A percentile compares a stretch with the other conserved stretches of the same genome.
Evolutionary conservation across 2,888 invertebrate species (phyloP).

Genomic region (Linyphia triangularis): DNA sequence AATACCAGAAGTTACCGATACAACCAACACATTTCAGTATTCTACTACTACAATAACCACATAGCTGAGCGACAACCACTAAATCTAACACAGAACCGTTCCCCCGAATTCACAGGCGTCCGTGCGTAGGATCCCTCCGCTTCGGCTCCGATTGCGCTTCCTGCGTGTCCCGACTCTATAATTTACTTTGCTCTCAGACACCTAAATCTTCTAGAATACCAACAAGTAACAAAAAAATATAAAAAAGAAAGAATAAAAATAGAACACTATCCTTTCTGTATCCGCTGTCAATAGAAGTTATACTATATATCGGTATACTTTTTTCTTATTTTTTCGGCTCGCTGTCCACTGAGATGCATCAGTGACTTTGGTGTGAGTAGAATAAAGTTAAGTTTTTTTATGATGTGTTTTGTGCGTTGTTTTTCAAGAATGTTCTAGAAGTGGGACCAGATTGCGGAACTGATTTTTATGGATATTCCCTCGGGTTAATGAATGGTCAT

Average conservation of each 20-base stretch:
- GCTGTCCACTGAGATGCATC: slow-evolving; percentile 26
- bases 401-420: slow-evolving; percentile 18
- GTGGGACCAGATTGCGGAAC: slow-evolving; percentile 14
- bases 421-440: slow-evolving; percentile 6
- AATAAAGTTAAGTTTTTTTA: slow-evolving; percentile 39
- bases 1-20: no score
- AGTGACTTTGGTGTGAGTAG: slow-evolving; percentile 63
- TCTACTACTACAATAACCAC: no score
- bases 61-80: slow-evolving; percentile 37
- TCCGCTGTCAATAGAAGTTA: slow-evolving; percentile 60
- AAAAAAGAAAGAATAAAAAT: slow-evolving; percentile 4
- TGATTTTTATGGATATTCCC: slow-evolving; percentile 1
- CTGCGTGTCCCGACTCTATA: slow-evolving; percentile 62
- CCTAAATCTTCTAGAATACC: slow-evolving; percentile 69
- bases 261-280: slow-evolving; percentile 16
- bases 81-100: slow-evolving; percentile 24
- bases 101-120: slow-evolving; percentile 42
- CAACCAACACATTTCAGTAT: no score
- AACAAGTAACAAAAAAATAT: slow-evolving; percentile 63
- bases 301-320: slow-evolving; percentile 35
- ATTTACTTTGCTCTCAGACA: slow-evolving; percentile 60
- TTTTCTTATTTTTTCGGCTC: neutral
- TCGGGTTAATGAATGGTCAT: slow-evolving; percentile 27
- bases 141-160: slow-evolving; percentile 46
- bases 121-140: slow-evolving; percentile 50